Base-by-base conservation (phyloP, 1,140 invertebrate species). In the Tetramorium parvispinum region DNA sequence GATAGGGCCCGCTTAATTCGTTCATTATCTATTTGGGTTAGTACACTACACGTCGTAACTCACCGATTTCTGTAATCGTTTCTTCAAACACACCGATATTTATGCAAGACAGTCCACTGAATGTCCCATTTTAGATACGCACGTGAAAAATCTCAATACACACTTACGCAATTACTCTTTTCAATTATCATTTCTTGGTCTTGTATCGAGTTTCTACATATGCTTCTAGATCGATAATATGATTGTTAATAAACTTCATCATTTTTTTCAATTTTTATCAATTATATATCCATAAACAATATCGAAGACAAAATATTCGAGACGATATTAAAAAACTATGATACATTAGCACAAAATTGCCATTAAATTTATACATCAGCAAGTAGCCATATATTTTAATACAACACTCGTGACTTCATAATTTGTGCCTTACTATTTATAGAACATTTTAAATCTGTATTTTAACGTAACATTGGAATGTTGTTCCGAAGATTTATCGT, bases 1-100 rank as follows among this genome's bases (percentile, higher is more conserved):
- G 88, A 88, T 88, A 86, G 37, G 88, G 59, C 91, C 89, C 88
- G 89, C 88, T 91, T 78, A 73, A 88, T 77, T 92, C 89, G 70
- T 89, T 90, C 88, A 91, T 92, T 94, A 94, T 94, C 93, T 94
- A 93, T 93, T 92, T 93, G 86, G 93, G 93, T 93, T 93, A 93
- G 86, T 66, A n/a, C 66, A 24, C 11, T 13, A 32, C 32, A 86
- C 32, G 46, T 81, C 37, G 55, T 40, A 32, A 79, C 57, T 79
- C 71, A 40, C 40, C 46, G 46, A 86, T 86, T 86, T 66, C 49
- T 77, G 70, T 59, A 59, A 55, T 53, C 53, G 13, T 59, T 66
- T 82, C 61, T 70, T 82, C 21, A 82, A 76, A 66, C n/a, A 53
- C 18, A 5, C 46, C 21, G 79, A 82, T 59, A 82, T 83, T 32